Conservation (phyloP, 2,113 vertebrate genomes). For the Rhinolophus sinicus region DNA sequence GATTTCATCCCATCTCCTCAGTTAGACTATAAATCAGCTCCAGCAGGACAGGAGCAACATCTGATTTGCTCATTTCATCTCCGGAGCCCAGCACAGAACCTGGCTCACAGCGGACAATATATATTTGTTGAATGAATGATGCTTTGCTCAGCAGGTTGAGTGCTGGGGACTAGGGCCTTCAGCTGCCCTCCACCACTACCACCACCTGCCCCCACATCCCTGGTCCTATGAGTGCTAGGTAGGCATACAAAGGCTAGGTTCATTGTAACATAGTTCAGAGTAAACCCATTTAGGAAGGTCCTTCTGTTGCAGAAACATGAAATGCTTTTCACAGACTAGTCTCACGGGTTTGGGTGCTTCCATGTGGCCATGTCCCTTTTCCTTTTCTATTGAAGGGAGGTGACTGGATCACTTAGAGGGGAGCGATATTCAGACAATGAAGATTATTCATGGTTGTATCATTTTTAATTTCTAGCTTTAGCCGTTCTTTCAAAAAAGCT, state of each 20-base stretch:
- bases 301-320: background rate
- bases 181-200: background rate
- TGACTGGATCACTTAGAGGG: background rate
- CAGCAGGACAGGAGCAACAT: background rate
- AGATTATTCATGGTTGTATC: background rate
- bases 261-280: background rate
- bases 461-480: constrained; percentile 23
- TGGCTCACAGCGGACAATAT: background rate
- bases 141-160: background rate
- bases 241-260: background rate
- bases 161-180: background rate
- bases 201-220: too few relatives aligned
- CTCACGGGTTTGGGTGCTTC: background rate
- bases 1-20: background rate
- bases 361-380: background rate
- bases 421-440: background rate
- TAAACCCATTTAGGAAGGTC: background rate
- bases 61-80: background rate
- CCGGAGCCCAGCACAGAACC: background rate
- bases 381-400: background rate
- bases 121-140: background rate
- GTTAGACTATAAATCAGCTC: background rate
- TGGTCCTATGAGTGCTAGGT: background rate
- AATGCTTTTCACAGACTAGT: background rate
- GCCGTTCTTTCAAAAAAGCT: background rate